Percentiles rank a stretch among this genome's conserved stretches.
phyloP scores from a whole-genome alignment of 2,888 invertebrate genomes.

The Entomobrya multifasciata region DNA sequence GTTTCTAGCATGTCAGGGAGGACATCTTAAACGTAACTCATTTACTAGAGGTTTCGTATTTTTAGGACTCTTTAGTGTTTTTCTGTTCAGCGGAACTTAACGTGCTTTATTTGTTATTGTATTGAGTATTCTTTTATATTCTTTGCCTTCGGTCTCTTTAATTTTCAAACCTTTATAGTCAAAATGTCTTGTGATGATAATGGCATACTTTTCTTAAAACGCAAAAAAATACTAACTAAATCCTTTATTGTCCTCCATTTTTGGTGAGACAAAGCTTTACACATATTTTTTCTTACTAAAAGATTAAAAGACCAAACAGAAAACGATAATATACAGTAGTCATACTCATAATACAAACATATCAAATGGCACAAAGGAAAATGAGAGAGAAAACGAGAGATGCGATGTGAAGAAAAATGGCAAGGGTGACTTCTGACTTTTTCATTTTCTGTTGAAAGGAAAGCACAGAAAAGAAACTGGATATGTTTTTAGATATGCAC shows the following conservation, averaged over 20 bases:
- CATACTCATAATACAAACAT: no score
- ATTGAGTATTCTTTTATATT: not conserved
- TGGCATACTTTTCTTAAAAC: not conserved
- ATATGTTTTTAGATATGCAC: no score
- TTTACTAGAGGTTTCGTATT: slow-evolving; percentile 17
- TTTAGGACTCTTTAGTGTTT: no score
- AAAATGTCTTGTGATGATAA: not conserved
- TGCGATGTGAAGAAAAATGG: not conserved
- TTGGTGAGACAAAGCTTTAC: not conserved
- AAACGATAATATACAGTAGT: no score
- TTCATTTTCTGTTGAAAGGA: slow-evolving; percentile 16
- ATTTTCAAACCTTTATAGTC: not conserved
- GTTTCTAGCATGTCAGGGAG: no score
- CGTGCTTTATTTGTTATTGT: not conserved
- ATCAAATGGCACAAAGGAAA: not conserved
- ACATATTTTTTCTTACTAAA: slow-evolving; percentile 17
- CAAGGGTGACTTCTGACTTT: slow-evolving; percentile 56
- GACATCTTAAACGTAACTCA: no score
- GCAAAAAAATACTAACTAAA: not conserved
- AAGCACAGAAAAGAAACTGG: no score
- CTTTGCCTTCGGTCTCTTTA: not conserved
- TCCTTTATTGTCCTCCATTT: not conserved
- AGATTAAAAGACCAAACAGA: slow-evolving; percentile 39
- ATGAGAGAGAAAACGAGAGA: no score
- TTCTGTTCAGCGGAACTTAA: no score